Base-by-base conservation (phyloP, 2,113 vertebrate species). In the Misgurnus mizolepis region DNA sequence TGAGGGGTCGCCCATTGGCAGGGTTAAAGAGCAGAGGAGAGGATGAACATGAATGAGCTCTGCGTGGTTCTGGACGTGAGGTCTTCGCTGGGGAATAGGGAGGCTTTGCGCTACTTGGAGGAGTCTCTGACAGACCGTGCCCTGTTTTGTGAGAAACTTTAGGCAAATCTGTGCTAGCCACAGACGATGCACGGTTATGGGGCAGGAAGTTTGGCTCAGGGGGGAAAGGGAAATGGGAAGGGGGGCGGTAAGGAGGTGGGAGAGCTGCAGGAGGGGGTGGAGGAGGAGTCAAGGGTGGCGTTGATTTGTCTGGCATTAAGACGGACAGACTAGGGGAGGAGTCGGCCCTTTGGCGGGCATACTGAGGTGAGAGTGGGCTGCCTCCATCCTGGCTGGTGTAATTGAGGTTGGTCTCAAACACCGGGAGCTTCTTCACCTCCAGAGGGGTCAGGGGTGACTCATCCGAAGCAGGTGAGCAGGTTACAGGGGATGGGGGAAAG, bases 381-480 rank as follows among this genome's bases (percentile, higher is more conserved):
- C 95, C 92, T 9, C 96, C 94, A 0, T 93, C 85, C 74, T 90
- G 93, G 12, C 94, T 90, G 0, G 94, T 89, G 75, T 96, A 98
- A 90, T 95, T 98, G 34, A 97, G 91, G 85, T 95, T 96, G 17
- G 96, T 96, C 86, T 98, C 97, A 76, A 99, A 93, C 77, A 98
- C 95, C 0, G 97, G 97, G 78, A 99, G 92, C 86, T 97, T 96
- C 86, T 98, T 98, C 27, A 98, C 96, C 88, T 99, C 97, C 7
- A 99, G 88, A 0, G 97, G 97, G 8, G 97, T 99, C 79, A 99
- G 89, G 0, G 97, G 97, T 0, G 97, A 99, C 87, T 99, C 97
- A 62, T 99, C 97, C 2, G 96, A 98, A 41, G 96, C 96, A 0
- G 97, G 97, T n/a, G 97, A 98, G 86, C 96, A 96, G 43, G 95